Evolutionary conservation across 2,888 invertebrate species (phyloP).

Genomic region (Notodonta dromedarius): DNA sequence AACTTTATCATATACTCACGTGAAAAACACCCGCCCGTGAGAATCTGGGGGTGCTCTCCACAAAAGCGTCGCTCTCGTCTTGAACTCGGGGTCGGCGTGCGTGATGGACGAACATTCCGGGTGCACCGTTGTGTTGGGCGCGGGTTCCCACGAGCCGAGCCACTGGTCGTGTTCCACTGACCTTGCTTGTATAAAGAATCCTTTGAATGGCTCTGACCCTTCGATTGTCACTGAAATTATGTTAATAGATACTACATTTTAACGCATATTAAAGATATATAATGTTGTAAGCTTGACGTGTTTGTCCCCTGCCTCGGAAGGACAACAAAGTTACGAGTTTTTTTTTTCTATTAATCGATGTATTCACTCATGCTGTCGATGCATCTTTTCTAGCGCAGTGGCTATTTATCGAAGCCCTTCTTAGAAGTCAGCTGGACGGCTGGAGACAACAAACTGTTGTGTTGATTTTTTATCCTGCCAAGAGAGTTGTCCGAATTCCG

Average conservation of each 20-base stretch:
- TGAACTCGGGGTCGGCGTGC: conserved; percentile 90
- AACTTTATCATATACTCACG: conserved; percentile 83
- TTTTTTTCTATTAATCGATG: too few species aligned
- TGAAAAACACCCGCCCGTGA: conserved; percentile 90
- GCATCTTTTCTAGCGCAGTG: too few species aligned
- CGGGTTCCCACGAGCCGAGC: conserved; percentile 90
- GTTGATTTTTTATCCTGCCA: too few species aligned
- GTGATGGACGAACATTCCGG: conserved; percentile 92
- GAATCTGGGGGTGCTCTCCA: conserved; percentile 89
- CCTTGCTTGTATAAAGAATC: conserved; percentile 93
- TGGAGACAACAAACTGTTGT: too few species aligned
- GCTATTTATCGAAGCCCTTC: too few species aligned
- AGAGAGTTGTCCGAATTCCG: too few species aligned
- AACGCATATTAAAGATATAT: too few species aligned
- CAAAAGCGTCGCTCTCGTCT: conserved; percentile 88
- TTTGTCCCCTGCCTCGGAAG: background rate
- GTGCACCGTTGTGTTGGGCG: conserved; percentile 89
- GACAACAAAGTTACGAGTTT: too few species aligned
- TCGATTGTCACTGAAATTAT: conserved; percentile 81
- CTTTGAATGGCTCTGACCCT: conserved; percentile 87
- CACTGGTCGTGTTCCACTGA: conserved; percentile 89
- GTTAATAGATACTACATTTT: background rate
- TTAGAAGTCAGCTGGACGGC: too few species aligned
- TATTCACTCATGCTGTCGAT: too few species aligned
- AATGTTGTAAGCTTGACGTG: background rate